These are phyloP conservation scores for Antheraea yamamai DNA, from an alignment of 2,888 invertebrate species.

Conservation along the genomic window DNA sequence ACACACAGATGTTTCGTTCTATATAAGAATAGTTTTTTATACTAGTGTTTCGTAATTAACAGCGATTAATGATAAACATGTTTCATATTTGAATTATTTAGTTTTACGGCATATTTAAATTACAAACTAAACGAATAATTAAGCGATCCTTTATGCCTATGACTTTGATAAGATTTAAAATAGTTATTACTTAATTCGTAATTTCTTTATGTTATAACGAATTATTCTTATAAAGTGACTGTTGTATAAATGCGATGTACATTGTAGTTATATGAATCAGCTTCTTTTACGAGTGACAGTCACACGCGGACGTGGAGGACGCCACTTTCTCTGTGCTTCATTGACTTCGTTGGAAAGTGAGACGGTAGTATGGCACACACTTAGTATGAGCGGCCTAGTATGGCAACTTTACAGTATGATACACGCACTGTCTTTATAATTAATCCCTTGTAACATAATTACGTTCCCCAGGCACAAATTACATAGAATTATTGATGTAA, in stretches of 20 bases:
- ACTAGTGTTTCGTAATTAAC: too few relatives aligned
- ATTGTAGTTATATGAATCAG: slow-evolving; percentile 59
- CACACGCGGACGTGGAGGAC: slow-evolving; percentile 73
- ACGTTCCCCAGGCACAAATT: not conserved
- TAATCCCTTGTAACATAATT: not conserved
- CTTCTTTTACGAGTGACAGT: slow-evolving; percentile 64
- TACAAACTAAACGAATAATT: too few relatives aligned
- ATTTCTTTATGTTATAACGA: not conserved
- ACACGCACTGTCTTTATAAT: not conserved
- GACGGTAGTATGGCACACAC: slow-evolving; percentile 64
- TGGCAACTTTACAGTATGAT: slow-evolving; percentile 9
- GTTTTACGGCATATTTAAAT: too few relatives aligned
- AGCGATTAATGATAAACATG: too few relatives aligned
- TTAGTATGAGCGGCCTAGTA: slow-evolving; percentile 29
- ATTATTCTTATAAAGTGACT: not conserved
- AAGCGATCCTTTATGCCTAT: too few relatives aligned
- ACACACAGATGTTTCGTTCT: not conserved
- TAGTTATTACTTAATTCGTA: not conserved
- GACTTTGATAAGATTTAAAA: not conserved
- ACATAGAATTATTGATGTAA: not conserved
- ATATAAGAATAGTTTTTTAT: too few relatives aligned
- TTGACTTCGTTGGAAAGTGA: slow-evolving; percentile 79
- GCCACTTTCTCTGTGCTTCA: slow-evolving; percentile 80
- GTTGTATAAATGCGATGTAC: slow-evolving; percentile 3
- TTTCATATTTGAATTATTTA: too few relatives aligned